Base-by-base conservation (phyloP, 1,140 invertebrate species). In the Parapsyche elsis region DNA sequence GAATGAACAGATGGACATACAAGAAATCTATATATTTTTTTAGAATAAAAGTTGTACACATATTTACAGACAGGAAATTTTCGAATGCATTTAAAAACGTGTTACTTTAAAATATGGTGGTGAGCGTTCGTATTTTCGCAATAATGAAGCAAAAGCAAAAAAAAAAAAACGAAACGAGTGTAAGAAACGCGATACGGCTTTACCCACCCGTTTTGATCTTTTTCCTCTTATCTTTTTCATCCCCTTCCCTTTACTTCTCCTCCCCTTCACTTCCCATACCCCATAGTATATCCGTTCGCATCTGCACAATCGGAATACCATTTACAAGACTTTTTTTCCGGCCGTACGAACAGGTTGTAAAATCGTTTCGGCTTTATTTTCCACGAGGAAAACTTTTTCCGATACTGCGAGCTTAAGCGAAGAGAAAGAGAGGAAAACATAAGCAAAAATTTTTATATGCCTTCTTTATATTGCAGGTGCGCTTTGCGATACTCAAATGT, bases 251-350 rank as follows among this genome's bases (percentile, higher is more conserved):
- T 46, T 46, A 12, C 12, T 46, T 12, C 12, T 46, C 12, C 12
- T 46, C 45, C 12, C 12, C 45, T 46, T 46, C 45, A 46, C 12
- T 46, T 46, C 49, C 49, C 16, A 5, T 5, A 1, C 49, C 12
- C 16, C 16, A 5, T n/a, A 26, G 19, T 67, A 67, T 67, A 67
- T 26, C 64, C 64, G 21, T 67, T 67, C 64, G 64, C 64, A 67
- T 67, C 64, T 67, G 64, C 64, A 67, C 64, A 67, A 67, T 67
- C 64, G 64, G 24, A 67, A 67, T 67, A 67, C 64, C 64, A 67
- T 67, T 67, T 67, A 24, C 64, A 24, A 67, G 64, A 67, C 12
- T 67, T 67, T 67, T 64, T 67, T 67, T 67, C 24, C 23, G 10
- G 19, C 14, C 49, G 10, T 67, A 24, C 64, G 24, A 67, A 67